Evolutionary conservation across 2,113 vertebrate species (phyloP), one percentile per base, ranked within the genome.

Genomic region (Gymnorhina tibicen): DNA sequence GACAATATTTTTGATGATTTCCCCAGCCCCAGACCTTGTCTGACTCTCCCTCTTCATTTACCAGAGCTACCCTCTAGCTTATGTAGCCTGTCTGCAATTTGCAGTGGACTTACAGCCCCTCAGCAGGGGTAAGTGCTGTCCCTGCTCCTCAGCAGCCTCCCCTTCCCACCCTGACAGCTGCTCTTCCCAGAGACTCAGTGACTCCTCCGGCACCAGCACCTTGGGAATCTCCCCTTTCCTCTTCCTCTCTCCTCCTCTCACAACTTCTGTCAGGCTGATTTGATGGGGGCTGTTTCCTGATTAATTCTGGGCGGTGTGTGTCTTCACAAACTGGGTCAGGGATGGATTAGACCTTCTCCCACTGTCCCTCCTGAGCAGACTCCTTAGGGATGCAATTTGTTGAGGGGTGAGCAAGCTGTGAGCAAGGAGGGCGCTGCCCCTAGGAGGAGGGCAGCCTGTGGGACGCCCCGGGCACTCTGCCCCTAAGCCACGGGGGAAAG

Each of bases 401-500:
- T 0, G 3, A 69, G 41, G 23, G 23, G 7, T 23, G 47, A 87
- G 56, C 16, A 56, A 77, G 11, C 14, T 59, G 26, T 32, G 52
- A 67, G 53, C 20, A 68, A 49, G 30, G 6, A 74, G 16, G 19
- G 6, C 76, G 73, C 27, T 41, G 16, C 20, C 44, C 24, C 22
- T 74, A 3, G 33, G 1, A 9, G 42, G 26, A 79, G 9, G 5
- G 24, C 13, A 66, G 49, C 12, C 17, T 10, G 7, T 50, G 46
- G 26, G 41, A 9, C 4, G 7, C 5, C 23, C 28, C 78, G 50
- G 28, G 20, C 6, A 2, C 30, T 85, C 56, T 85, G 20, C 14
- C 20, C 60, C 39, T 33, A 64, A 64, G 35, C 10, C n/a, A 13
- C 0, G 0, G 6, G 10, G 46, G 18, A 41, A 86, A 62, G 4